These are phyloP conservation scores for Patella caerulea DNA, from an alignment of 2,888 invertebrate genomes.

Conservation along the genomic window DNA sequence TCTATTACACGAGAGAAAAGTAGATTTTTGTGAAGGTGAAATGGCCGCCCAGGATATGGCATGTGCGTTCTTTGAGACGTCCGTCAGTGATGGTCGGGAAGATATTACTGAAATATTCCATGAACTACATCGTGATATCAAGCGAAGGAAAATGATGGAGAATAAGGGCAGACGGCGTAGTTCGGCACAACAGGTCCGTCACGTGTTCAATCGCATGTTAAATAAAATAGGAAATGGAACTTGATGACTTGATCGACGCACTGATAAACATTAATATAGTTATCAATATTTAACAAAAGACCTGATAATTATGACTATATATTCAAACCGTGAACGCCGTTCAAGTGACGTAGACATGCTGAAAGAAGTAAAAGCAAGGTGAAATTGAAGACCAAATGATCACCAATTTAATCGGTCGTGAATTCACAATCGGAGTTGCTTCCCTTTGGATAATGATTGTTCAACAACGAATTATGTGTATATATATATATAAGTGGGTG, in stretches of 20 bases:
- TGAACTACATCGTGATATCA: constrained; percentile 68
- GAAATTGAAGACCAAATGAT: too few species aligned
- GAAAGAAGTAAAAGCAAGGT: too few species aligned
- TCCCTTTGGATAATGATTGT: too few species aligned
- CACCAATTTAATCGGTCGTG: too few species aligned
- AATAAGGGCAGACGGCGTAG: constrained; percentile 63
- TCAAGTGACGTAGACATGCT: too few species aligned
- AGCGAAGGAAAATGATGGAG: constrained; percentile 60
- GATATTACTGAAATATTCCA: constrained; percentile 68
- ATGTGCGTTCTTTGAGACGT: constrained; percentile 68
- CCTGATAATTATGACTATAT: too few species aligned
- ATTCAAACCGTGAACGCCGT: too few species aligned
- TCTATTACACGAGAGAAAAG: constrained; percentile 59
- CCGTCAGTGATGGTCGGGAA: constrained; percentile 67
- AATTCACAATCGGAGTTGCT: too few species aligned
- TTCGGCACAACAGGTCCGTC: constrained; percentile 64
- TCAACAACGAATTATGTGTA: too few species aligned
- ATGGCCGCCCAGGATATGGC: constrained; percentile 62
- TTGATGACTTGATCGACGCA: background rate
- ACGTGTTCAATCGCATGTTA: constrained; percentile 54
- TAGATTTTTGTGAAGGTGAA: constrained; percentile 60
- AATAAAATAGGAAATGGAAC: constrained; percentile 39
- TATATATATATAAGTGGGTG: too few species aligned
- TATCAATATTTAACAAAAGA: too few species aligned
- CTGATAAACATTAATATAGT: too few species aligned